Evolutionary conservation across 2,113 vertebrate species (phyloP), one percentile per base, ranked within the genome.

Genomic region (Amphiprion ocellaris): DNA sequence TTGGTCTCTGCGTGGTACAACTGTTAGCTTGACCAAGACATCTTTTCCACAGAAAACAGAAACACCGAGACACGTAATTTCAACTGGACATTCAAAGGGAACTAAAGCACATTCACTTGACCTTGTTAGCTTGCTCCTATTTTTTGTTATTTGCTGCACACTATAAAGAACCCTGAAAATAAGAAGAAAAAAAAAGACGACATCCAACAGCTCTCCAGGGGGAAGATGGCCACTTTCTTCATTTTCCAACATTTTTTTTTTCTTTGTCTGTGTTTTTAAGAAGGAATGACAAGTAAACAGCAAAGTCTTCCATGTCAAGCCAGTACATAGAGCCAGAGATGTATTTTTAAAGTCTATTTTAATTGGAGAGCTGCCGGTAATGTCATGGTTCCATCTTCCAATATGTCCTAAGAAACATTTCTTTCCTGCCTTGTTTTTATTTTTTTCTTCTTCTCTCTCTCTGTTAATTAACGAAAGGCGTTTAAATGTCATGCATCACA

Each of bases 401-500:
- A 74, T 61, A 30, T 44, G 83, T 91, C 76, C 64, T 61, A 21
- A 79, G 88, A 90, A 85, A 79, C 77, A 77, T 87, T 89, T 86
- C 30, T 65, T 67, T 83, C 71, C 69, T 53, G 74, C 46, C 55
- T 77, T 37, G 53, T n/a, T 44, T 26, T 41, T 81, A 66, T 63
- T 28, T 21, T 50, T 77, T 47, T 55, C 16, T 24, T 14, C 33
- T 81, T 62, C 24, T 16, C 47, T 21, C 47, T 67, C 17, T 77
- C 58, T 74, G 85, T 92, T 94, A 93, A 94, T 94, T 94, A 94
- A 91, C 56, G 60, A 56, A 79, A 88, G 82, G 73, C 74, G 58
- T 80, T 86, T 84, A 93, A 92, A 94, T 93, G 92, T 92, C 93
- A 92, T 33, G 82, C 84, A 79, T 93, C 86, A 81, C 79, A 46